These are phyloP conservation scores for Lutjanus campechanus DNA, from an alignment of 2,797 vertebrate genomes.

Conservation along the genomic window DNA sequence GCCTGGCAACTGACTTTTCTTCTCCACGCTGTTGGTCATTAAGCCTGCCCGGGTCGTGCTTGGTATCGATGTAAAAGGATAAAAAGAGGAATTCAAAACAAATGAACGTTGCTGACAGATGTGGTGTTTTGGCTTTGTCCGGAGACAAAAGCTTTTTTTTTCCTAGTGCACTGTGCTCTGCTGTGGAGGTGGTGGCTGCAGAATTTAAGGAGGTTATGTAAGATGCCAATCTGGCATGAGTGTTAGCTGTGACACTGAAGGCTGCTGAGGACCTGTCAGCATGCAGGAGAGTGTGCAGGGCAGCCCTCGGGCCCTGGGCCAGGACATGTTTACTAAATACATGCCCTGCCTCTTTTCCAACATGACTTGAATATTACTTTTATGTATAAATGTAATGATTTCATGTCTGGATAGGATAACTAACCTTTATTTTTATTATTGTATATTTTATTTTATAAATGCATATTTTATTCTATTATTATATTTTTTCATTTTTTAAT, in stretches of 20 bases:
- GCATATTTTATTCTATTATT: no score
- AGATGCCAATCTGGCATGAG: slow-evolving; percentile 53
- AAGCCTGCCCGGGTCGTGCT: slow-evolving; percentile 45
- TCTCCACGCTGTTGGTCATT: slow-evolving; percentile 41
- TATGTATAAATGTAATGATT: neutral
- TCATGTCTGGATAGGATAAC: neutral
- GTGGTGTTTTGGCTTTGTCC: slow-evolving; percentile 64
- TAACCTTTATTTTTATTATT: neutral
- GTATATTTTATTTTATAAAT: no score
- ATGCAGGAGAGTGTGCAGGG: neutral
- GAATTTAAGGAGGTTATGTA: slow-evolving; percentile 62
- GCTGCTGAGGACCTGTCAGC: slow-evolving; percentile 51
- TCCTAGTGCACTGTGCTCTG: slow-evolving; percentile 6
- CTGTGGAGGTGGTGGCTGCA: slow-evolving; percentile 45
- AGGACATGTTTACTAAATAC: slow-evolving; percentile 5
- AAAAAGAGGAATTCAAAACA: slow-evolving; percentile 68
- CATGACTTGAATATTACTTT: neutral
- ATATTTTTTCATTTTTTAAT: no score
- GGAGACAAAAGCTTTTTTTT: slow-evolving; percentile 58
- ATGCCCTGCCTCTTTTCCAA: slow-evolving; percentile 1
- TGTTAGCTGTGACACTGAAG: slow-evolving; percentile 36
- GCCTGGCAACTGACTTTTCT: slow-evolving; percentile 58
- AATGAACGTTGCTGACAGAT: slow-evolving; percentile 63
- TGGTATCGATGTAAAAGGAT: slow-evolving; percentile 46
- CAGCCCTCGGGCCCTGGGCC: neutral